Conservation (phyloP, 92 coral and sea anemone species). For the Hydrozoanthus gracilis region DNA sequence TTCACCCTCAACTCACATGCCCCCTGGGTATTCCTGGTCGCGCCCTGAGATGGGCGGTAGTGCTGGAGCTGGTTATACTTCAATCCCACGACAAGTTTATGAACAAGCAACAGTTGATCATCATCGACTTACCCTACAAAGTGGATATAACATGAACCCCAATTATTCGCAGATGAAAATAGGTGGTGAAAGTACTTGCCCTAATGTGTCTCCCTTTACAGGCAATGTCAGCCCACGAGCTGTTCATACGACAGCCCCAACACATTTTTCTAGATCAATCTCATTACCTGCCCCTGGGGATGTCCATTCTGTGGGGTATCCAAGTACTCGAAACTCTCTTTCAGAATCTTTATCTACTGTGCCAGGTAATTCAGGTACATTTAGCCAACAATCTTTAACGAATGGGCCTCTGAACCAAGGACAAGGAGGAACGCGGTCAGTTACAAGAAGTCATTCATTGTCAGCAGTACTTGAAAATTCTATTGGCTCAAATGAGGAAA, state of each 20-base stretch:
- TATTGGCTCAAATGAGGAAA: slow-evolving; percentile 90
- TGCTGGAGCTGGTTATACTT: slow-evolving; percentile 60
- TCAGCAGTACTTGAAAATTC: slow-evolving; percentile 85
- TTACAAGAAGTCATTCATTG: slow-evolving; percentile 72
- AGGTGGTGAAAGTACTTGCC: slow-evolving; percentile 77
- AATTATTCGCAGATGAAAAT: slow-evolving; percentile 57
- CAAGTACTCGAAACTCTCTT: slow-evolving; percentile 25
- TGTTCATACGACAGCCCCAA: slow-evolving; percentile 51
- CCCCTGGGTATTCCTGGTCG: slow-evolving; percentile 63
- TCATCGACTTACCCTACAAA: slow-evolving; percentile 56
- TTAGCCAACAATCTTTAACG: slow-evolving; percentile 46
- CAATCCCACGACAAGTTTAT: slow-evolving; percentile 71
- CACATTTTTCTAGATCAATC: slow-evolving; percentile 75
- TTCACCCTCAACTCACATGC: slow-evolving; percentile 61
- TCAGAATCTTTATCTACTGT: slow-evolving; percentile 39
- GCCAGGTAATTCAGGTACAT: slow-evolving; percentile 45
- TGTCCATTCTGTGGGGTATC: slow-evolving; percentile 44
- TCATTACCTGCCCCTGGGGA: slow-evolving; percentile 76
- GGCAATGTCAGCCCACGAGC: slow-evolving; percentile 73
- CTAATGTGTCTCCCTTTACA: slow-evolving; percentile 92
- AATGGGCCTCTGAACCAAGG: slow-evolving; percentile 78
- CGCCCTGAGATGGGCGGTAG: slow-evolving; percentile 54
- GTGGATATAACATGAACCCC: slow-evolving; percentile 64
- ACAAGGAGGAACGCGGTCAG: slow-evolving; percentile 28
- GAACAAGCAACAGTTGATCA: slow-evolving; percentile 86